These are phyloP conservation scores for Diloba caeruleocephala DNA, from an alignment of 2,888 invertebrate genomes.

Conservation along the genomic window DNA sequence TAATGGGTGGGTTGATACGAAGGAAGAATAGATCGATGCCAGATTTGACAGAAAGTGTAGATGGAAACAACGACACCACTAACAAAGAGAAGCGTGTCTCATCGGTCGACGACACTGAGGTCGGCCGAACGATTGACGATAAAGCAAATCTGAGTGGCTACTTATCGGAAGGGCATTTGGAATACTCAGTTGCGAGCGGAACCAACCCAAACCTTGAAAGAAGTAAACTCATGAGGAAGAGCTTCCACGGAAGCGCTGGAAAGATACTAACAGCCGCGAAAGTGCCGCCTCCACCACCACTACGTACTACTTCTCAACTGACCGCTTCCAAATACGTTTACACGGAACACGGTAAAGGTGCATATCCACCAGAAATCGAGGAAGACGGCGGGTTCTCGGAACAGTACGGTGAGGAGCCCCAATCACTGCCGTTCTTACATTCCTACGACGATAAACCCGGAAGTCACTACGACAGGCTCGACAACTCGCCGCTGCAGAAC, in stretches of 20 bases:
- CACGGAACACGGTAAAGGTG: conserved; percentile 83
- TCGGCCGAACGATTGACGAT: conserved; percentile 90
- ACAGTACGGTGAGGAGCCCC: conserved; percentile 88
- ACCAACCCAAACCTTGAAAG: conserved; percentile 95
- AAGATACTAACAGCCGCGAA: conserved; percentile 95
- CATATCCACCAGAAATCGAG: conserved; percentile 81
- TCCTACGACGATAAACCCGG: conserved; percentile 84
- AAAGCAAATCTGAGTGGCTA: conserved; percentile 93
- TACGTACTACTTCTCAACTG: conserved; percentile 96
- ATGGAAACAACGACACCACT: conserved; percentile 81
- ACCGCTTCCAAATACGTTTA: conserved; percentile 91
- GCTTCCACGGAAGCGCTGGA: conserved; percentile 95
- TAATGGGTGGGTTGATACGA: conserved; percentile 96
- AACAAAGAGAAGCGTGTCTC: conserved; percentile 80
- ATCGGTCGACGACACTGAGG: conserved; percentile 93
- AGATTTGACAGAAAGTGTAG: conserved; percentile 95
- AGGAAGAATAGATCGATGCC: conserved; percentile 97
- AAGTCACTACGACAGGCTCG: conserved; percentile 77
- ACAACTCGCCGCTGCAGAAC: conserved; percentile 82
- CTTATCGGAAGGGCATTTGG: conserved; percentile 95
- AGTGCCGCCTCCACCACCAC: conserved; percentile 95
- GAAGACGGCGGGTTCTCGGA: conserved; percentile 86
- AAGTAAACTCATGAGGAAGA: conserved; percentile 96
- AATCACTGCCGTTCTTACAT: conserved; percentile 90
- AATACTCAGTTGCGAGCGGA: conserved; percentile 91